Conservation (phyloP, 2,113 vertebrate genomes). For the Corydoras sp. region DNA sequence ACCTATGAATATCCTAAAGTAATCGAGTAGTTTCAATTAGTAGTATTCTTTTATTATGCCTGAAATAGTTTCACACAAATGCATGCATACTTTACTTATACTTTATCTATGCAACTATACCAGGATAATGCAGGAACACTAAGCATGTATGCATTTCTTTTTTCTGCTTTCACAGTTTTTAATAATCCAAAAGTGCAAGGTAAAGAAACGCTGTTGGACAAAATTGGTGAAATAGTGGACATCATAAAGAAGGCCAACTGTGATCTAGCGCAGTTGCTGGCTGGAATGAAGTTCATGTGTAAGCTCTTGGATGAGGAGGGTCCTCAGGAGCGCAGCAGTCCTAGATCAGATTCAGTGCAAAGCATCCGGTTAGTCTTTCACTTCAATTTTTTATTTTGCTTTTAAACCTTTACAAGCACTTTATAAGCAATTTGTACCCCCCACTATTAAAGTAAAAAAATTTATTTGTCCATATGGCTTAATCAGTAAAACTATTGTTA, state of each 20-base stretch:
- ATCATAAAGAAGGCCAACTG: constrained; percentile 68
- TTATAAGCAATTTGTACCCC: neutral
- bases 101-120: too few relatives aligned
- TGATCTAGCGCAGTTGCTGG: constrained; percentile 65
- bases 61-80: too few relatives aligned
- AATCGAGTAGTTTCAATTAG: too few relatives aligned
- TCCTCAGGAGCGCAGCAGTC: constrained; percentile 60
- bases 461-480: too few relatives aligned
- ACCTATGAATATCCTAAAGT: too few relatives aligned
- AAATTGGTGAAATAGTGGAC: constrained; percentile 67
- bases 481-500: too few relatives aligned
- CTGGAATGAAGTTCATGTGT: constrained; percentile 65
- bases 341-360: constrained; percentile 58
- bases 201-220: constrained; percentile 66
- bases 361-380: constrained; percentile 58
- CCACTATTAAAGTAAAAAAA: too few relatives aligned
- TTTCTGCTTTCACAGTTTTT: constrained; percentile 52
- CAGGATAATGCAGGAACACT: too few relatives aligned
- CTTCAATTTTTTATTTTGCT: neutral
- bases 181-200: constrained; percentile 59
- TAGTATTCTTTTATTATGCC: too few relatives aligned
- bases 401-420: neutral
- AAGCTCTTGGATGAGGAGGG: constrained; percentile 72
- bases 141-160: neutral
- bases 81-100: too few relatives aligned